Percentiles rank a stretch among this genome's conserved stretches.
Conservation (phyloP, 2,113 vertebrate genomes). For the Monopterus albus region DNA sequence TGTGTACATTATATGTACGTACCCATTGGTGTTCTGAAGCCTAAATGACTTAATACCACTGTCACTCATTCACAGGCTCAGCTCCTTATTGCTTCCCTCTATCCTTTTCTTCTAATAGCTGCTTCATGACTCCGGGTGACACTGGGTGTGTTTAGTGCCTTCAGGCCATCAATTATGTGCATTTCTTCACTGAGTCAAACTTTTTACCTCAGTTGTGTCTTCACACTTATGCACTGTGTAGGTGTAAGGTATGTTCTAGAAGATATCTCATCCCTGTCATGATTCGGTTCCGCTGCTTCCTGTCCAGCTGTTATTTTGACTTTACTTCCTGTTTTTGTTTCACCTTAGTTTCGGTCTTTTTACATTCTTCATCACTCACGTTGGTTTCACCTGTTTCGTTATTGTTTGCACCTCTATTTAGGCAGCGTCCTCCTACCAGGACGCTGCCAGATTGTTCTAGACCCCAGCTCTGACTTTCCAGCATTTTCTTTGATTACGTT, state of each 20-base stretch:
- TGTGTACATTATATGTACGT: neutral
- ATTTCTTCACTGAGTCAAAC: slow-evolving; percentile 56
- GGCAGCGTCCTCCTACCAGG: too few relatives aligned
- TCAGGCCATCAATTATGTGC: slow-evolving; percentile 60
- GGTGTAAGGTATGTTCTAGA: slow-evolving; percentile 19
- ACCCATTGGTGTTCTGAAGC: slow-evolving; percentile 7
- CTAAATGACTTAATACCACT: slow-evolving; percentile 45
- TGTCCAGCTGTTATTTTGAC: too few relatives aligned
- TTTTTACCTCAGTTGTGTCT: slow-evolving; percentile 56
- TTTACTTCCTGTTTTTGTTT: too few relatives aligned
- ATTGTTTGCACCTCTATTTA: too few relatives aligned
- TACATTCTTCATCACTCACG: too few relatives aligned
- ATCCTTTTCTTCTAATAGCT: slow-evolving; percentile 7
- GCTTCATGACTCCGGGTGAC: slow-evolving; percentile 48
- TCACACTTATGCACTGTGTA: slow-evolving; percentile 1
- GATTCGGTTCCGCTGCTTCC: too few relatives aligned
- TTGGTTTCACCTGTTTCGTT: too few relatives aligned
- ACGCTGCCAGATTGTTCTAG: too few relatives aligned
- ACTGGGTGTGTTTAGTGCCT: slow-evolving; percentile 43
- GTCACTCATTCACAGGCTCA: slow-evolving; percentile 16
- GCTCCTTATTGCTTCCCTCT: neutral
- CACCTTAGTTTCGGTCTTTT: too few relatives aligned
- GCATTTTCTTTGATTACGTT: too few relatives aligned
- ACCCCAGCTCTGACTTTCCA: too few relatives aligned
- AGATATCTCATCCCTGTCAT: too few relatives aligned